Evolutionary conservation across 2,113 vertebrate species (phyloP).

Genomic region (Epinephelus fuscoguttatus): DNA sequence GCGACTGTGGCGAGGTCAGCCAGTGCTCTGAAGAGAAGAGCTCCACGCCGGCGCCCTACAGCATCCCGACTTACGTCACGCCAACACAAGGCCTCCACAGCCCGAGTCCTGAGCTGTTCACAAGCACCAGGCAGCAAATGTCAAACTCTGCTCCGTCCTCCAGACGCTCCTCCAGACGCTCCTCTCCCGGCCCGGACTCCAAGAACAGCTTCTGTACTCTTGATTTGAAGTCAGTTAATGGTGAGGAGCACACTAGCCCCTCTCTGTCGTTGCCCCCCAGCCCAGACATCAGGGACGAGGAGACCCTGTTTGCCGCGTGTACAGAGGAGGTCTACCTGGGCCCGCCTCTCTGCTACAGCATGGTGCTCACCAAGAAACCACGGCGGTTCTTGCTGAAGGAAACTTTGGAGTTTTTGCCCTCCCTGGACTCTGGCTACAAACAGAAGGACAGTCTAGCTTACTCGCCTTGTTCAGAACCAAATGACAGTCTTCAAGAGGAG

Average conservation of each 20-base stretch:
- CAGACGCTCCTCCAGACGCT: constrained; percentile 3
- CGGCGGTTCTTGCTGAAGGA: background rate
- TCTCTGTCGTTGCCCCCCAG: constrained; percentile 73
- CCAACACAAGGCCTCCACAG: constrained; percentile 44
- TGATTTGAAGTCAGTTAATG: background rate
- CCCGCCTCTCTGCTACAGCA: constrained; percentile 84
- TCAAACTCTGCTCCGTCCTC: background rate
- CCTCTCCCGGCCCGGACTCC: background rate
- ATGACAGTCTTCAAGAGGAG: background rate
- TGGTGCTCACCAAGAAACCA: constrained; percentile 70
- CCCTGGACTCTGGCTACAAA: background rate
- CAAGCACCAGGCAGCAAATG: background rate
- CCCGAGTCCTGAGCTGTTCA: constrained; percentile 37
- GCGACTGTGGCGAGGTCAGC: constrained; percentile 97
- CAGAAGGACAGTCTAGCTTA: background rate
- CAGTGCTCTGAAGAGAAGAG: constrained; percentile 90
- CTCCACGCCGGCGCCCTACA: constrained; percentile 83
- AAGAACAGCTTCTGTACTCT: background rate
- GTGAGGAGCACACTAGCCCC: background rate
- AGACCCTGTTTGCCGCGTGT: constrained; percentile 92
- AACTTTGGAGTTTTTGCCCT: background rate
- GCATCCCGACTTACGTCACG: constrained; percentile 34
- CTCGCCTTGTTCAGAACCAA: background rate
- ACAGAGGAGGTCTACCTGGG: constrained; percentile 89
- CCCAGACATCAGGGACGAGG: constrained; percentile 88